These are phyloP conservation scores for Chouioia cunea DNA, from an alignment of 2,888 invertebrate species.

Conservation along the genomic window DNA sequence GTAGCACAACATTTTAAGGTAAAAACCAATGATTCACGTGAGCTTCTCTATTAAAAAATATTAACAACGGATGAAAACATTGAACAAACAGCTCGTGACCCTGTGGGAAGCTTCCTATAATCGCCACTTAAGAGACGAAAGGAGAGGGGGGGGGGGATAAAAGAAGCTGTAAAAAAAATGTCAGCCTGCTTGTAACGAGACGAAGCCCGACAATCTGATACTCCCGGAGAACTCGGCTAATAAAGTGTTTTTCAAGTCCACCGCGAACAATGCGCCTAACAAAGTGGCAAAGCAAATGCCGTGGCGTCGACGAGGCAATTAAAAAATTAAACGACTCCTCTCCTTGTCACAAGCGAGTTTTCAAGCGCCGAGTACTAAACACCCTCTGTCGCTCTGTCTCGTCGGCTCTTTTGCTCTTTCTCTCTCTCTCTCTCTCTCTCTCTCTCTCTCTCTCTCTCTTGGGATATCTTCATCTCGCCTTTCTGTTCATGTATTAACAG, in stretches of 20 bases:
- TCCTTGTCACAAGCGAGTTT: slow-evolving; percentile 24
- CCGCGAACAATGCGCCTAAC: slow-evolving; percentile 31
- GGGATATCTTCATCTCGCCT: no score
- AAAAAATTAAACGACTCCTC: slow-evolving; percentile 40
- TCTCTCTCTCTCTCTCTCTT: not conserved
- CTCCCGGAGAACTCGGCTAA: slow-evolving; percentile 28
- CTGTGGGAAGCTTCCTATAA: no score
- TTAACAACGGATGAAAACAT: no score
- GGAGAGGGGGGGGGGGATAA: not conserved
- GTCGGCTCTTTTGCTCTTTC: not conserved
- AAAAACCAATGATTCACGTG: no score
- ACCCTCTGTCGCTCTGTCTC: slow-evolving; percentile 20
- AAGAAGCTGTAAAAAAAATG: slow-evolving; percentile 24
- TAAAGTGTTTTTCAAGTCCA: slow-evolving; percentile 40
- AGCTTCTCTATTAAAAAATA: no score
- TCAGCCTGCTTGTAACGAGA: slow-evolving; percentile 35
- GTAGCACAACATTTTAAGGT: no score
- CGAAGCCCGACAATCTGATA: slow-evolving; percentile 40
- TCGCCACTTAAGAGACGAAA: not conserved
- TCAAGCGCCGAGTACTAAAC: slow-evolving; percentile 31
- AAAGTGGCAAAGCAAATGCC: slow-evolving; percentile 37
- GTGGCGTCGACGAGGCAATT: slow-evolving; percentile 20
- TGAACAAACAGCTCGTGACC: no score
- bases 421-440: slow-evolving; percentile 11
- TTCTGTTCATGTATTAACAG: no score